Conservation (phyloP, 2,113 vertebrate species). For the Indicator maculatus region DNA sequence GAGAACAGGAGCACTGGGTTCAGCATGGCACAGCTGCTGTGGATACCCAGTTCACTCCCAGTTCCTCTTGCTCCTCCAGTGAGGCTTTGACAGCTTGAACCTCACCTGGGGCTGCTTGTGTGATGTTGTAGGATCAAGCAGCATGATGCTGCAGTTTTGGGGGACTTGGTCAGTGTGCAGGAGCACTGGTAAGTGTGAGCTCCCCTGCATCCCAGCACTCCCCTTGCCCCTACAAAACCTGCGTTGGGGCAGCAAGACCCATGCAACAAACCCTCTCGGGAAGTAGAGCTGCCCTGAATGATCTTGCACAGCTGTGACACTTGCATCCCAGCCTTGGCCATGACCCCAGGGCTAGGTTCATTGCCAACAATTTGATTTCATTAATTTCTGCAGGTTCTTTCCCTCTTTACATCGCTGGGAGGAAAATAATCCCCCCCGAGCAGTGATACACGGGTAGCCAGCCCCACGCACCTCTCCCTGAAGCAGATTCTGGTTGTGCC, state of each 20-base stretch:
- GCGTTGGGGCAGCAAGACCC: accelerated
- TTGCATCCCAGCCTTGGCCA: background rate
- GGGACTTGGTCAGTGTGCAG: accelerated
- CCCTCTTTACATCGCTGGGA: background rate
- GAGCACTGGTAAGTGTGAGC: accelerated
- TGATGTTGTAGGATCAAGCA: background rate
- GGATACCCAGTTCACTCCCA: background rate
- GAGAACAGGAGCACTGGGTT: background rate
- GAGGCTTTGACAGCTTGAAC: background rate
- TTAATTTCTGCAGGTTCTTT: background rate
- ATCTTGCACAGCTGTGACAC: background rate
- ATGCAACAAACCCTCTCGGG: accelerated
- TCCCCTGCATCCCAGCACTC: background rate
- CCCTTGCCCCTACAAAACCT: too few relatives aligned
- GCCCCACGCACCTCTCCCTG: background rate
- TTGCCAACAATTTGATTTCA: background rate
- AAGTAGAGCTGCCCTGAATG: background rate
- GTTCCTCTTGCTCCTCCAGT: background rate
- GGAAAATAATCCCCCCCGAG: background rate
- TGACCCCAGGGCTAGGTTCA: background rate
- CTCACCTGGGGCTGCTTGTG: too few relatives aligned
- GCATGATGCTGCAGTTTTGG: background rate
- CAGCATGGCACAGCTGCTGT: background rate
- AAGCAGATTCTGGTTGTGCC: background rate
- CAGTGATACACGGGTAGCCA: background rate